Evolutionary conservation across 2,113 vertebrate genomes (phyloP).

Genomic region (Stigmatopora nigra): DNA sequence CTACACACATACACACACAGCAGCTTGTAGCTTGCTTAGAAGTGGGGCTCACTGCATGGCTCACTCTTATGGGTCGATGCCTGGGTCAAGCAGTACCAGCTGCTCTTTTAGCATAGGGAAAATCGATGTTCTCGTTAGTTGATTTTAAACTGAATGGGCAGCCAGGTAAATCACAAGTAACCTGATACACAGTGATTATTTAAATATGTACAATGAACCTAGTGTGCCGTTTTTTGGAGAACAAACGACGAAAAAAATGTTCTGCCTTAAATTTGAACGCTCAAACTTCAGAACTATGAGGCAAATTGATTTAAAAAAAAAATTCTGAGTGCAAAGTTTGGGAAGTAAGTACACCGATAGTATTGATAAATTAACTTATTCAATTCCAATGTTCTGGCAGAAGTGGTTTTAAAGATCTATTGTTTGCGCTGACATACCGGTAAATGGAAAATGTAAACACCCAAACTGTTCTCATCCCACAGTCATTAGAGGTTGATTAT

Average conservation of each 20-base stretch:
- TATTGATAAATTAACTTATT: not conserved
- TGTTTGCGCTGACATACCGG: not conserved
- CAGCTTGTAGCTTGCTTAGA: not conserved
- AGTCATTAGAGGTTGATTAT: constrained; percentile 1
- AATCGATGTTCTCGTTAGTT: not conserved
- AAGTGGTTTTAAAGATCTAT: not conserved
- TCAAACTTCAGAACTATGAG: too few relatives aligned
- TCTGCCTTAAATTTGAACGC: too few relatives aligned
- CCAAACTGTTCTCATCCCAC: not conserved
- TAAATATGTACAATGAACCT: too few relatives aligned
- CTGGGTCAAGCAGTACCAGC: not conserved
- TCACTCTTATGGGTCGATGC: not conserved
- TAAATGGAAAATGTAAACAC: not conserved
- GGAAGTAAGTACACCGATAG: not conserved
- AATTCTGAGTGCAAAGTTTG: not conserved
- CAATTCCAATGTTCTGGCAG: not conserved
- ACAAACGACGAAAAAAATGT: too few relatives aligned
- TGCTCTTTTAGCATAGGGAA: not conserved
- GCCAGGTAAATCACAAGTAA: not conserved
- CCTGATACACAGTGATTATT: not conserved
- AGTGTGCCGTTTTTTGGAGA: too few relatives aligned
- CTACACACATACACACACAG: not conserved
- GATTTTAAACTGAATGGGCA: not conserved
- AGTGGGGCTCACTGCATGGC: not conserved
- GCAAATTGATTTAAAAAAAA: too few relatives aligned